Evolutionary conservation across 1,140 invertebrate genomes (phyloP), one percentile per base, ranked within the genome.

Genomic region (Aplysia californica): DNA sequence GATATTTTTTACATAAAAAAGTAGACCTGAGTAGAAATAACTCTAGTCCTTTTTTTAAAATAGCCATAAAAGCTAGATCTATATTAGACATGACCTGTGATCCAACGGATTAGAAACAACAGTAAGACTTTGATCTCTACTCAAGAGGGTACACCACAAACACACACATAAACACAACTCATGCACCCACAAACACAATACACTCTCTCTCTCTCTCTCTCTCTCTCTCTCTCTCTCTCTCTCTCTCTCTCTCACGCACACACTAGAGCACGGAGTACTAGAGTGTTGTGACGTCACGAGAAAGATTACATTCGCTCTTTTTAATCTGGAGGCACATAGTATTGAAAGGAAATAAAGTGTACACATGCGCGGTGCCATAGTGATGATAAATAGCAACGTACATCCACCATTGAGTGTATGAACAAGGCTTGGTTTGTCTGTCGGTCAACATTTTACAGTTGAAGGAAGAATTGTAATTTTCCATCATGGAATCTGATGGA

Each of bases 401-500:
- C 33, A 56, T 39, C 31, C 2, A 29, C 26, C 15, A 20, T 10
- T n/a, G 23, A 26, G 38, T 26, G 33, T 3, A 20, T 31, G 26
- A 33, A 1, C 20, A 72, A 72, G 4, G 58, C 5, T 5, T 29
- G 39, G 65, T 29, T 6, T 38, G 23, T 72, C 31, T 58, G 15
- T 31, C 36, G 5, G 23, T 0, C 65, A 55, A 20, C n/a, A 18
- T 31, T 61, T 65, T 33, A 15, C 1, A 61, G 38, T 55, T 35
- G 72, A 21, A 2, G n/a, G 10, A 5, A 31, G 21, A 38, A 3
- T 20, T 6, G 36, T 36, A 4, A 1, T 38, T 66, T 35, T 44
- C 33, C n/a, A 85, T 72, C 33, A 90, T 90, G 89, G 89, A 90
- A 64, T 80, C 85, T 55, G 81, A 78, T 41, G 79, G 80, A 68